These are phyloP conservation scores for Sminthurinus aureus DNA, from an alignment of 2,888 invertebrate species.

Conservation along the genomic window DNA sequence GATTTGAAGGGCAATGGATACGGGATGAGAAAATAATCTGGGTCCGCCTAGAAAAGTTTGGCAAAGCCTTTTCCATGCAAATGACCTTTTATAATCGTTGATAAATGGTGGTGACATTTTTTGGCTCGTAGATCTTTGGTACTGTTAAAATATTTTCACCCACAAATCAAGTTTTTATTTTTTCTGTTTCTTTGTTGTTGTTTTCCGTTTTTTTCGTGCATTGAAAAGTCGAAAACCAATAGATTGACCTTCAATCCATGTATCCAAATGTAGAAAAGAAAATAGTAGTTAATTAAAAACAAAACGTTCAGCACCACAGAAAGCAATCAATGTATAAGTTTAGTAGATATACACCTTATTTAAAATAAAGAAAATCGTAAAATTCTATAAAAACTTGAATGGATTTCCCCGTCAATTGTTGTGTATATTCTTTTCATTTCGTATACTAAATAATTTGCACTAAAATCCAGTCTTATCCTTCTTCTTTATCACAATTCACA, in stretches of 20 bases:
- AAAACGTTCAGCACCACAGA: no score
- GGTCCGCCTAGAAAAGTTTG: conserved; percentile 56
- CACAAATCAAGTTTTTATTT: neutral
- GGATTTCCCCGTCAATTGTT: no score
- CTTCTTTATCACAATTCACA: no score
- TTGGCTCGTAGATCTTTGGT: neutral
- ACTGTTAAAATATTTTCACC: neutral
- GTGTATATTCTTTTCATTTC: no score
- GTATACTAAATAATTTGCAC: no score
- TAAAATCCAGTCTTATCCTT: no score
- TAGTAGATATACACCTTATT: no score
- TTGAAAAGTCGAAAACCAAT: neutral
- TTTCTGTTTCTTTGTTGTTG: neutral
- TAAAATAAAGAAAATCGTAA: no score
- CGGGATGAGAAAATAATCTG: conserved; percentile 44
- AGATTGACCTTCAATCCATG: no score
- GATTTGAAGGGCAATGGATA: conserved; percentile 47
- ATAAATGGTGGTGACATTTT: conserved; percentile 57
- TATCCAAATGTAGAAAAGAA: neutral
- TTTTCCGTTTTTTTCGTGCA: neutral
- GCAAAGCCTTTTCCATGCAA: conserved; percentile 48
- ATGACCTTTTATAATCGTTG: conserved; percentile 54
- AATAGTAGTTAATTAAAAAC: no score
- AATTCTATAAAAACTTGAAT: no score
- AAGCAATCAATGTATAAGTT: no score